phyloP scores from a whole-genome alignment of 2,797 vertebrate genomes.

The Ctenochaetus hawaiiensis region DNA sequence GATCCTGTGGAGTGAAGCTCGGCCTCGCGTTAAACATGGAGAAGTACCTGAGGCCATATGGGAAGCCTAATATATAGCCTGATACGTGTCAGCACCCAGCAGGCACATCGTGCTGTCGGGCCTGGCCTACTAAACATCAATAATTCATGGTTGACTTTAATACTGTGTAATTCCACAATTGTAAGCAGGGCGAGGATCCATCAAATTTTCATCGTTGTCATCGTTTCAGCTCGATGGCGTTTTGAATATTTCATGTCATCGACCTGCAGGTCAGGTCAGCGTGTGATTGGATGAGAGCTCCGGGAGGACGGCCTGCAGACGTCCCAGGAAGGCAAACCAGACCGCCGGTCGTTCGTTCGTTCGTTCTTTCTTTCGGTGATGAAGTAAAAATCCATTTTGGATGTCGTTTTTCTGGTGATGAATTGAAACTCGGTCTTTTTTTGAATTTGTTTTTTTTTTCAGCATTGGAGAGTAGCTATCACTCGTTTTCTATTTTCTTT shows the following conservation, averaged over 20 bases:
- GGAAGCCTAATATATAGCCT: slow-evolving; percentile 41
- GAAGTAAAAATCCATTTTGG: slow-evolving; percentile 86
- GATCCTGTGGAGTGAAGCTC: slow-evolving; percentile 38
- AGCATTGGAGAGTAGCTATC: slow-evolving; percentile 41
- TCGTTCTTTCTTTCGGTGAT: neutral
- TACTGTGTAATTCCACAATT: slow-evolving; percentile 77
- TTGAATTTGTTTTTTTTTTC: slow-evolving; percentile 42
- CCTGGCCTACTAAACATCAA: slow-evolving; percentile 79
- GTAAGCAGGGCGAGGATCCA: slow-evolving; percentile 68
- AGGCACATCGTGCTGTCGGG: slow-evolving; percentile 50
- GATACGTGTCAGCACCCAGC: slow-evolving; percentile 42
- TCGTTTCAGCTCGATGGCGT: slow-evolving; percentile 68
- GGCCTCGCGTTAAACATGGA: slow-evolving; percentile 29
- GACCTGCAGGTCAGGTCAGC: slow-evolving; percentile 73
- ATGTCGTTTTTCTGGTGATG: slow-evolving; percentile 79
- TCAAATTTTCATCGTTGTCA: slow-evolving; percentile 77
- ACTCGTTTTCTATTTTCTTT: slow-evolving; percentile 45
- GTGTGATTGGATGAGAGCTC: slow-evolving; percentile 77
- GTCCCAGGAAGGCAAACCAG: slow-evolving; percentile 62
- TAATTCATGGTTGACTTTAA: slow-evolving; percentile 78
- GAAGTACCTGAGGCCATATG: slow-evolving; percentile 45
- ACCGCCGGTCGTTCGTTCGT: slow-evolving; percentile 22
- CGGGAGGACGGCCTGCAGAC: slow-evolving; percentile 61
- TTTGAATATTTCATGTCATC: slow-evolving; percentile 80
- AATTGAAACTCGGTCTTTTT: slow-evolving; percentile 59